phyloP scores from a whole-genome alignment of 92 coral and sea anemone genomes.

The Paramuricea clavata region DNA sequence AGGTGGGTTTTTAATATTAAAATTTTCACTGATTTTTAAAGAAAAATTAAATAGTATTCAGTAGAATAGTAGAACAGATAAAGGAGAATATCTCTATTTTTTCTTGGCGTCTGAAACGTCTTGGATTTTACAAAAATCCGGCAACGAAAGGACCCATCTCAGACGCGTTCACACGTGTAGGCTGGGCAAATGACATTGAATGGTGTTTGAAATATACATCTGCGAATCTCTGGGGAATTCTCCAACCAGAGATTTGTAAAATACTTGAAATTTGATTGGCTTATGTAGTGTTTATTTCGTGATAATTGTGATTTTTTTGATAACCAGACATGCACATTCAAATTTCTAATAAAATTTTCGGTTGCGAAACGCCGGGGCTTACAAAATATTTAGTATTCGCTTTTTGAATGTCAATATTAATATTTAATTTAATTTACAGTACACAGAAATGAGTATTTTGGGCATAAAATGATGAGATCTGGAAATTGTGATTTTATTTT shows the following conservation, averaged over 20 bases:
- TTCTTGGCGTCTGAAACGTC: background rate
- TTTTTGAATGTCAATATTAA: background rate
- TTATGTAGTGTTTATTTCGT: background rate
- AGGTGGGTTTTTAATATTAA: background rate
- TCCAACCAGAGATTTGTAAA: background rate
- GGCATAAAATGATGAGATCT: too few relatives aligned
- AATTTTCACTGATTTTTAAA: background rate
- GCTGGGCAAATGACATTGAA: background rate
- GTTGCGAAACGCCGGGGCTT: slow-evolving; percentile 14
- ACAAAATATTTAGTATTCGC: background rate
- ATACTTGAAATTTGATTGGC: background rate
- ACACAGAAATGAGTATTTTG: background rate
- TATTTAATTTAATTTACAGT: background rate
- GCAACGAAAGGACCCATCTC: background rate
- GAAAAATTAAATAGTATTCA: background rate
- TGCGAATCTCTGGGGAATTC: background rate
- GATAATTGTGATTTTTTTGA: background rate
- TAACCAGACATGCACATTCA: background rate
- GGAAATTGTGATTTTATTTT: background rate
- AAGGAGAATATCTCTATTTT: background rate
- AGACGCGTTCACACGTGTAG: background rate
- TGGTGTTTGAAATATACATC: slow-evolving; percentile 12
- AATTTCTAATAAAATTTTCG: background rate
- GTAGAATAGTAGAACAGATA: background rate
- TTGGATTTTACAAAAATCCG: background rate